Evolutionary conservation across 2,797 vertebrate genomes (phyloP), one percentile per base, ranked within the genome.

Genomic region (Odontamblyopus rebecca): DNA sequence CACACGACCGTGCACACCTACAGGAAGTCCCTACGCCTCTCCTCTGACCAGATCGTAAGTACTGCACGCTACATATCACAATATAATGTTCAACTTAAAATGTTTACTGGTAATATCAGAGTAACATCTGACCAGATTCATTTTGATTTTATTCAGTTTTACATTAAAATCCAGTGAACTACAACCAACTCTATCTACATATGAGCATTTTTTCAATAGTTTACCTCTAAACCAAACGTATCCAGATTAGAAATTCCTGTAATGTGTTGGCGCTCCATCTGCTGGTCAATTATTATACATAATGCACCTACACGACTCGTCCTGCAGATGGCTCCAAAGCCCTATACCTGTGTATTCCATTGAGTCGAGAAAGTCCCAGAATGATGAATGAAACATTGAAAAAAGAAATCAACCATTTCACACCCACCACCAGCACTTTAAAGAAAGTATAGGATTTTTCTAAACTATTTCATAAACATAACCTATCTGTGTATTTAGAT

Each of bases 31-130:
- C 94, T 99, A 18, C 95, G 98, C 13, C 93, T 99, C n/a, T 98
- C 97, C 71, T 97, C 98, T 0, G 93, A 97, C 82, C 96, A 99
- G 91, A 99, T 99, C 38, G 98, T 99, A 89, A 95, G 97, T 93
- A 5, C 26, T 13, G 56, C 4, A 59, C 19, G 2, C 4, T 4
- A 48, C 12, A 12, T 62, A 62, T 3, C 30, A 6, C n/a, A 41
- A 12, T 38, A n/a, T 9, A 9, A 56, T 23, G 54, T 7, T 53
- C 16, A 53, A 7, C 2, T 9, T 38, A 38, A 9, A 15, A 48
- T 48, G 44, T 48, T 48, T 13, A 48, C 16, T 48, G 12, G 44
- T 48, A 15, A 48, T 48, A 48, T 48, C 44, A 38, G 35, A 38
- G 8, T 38, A 38, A 38, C 8, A 9, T 38, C 35, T 38, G 9